phyloP scores from a whole-genome alignment of 1,140 invertebrate species.

The Drosophila erecta region DNA sequence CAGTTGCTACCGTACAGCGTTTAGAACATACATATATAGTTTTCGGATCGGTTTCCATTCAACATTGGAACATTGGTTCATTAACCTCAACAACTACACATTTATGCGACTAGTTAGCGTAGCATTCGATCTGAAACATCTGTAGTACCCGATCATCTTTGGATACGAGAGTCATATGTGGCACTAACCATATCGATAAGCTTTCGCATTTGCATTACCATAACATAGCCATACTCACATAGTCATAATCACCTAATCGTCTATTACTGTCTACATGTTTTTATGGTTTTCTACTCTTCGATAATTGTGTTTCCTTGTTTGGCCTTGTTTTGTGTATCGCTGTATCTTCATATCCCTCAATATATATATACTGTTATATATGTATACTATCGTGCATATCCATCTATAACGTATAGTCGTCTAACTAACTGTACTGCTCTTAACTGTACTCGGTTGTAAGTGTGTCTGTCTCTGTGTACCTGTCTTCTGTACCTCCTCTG shows the following conservation, averaged over 20 bases:
- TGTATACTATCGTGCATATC: conserved; percentile 39
- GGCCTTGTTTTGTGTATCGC: conserved; percentile 45
- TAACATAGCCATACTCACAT: conserved; percentile 14
- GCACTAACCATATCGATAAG: conserved; percentile 28
- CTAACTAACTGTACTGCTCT: conserved; percentile 56
- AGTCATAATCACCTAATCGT: conserved; percentile 30
- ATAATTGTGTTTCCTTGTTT: conserved; percentile 37
- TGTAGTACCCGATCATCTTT: conserved; percentile 27
- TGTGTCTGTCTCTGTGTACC: conserved; percentile 51
- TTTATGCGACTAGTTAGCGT: conserved; percentile 13
- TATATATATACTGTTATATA: conserved; percentile 40
- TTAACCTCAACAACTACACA: background rate
- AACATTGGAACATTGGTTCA: conserved; percentile 37
- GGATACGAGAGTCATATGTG: conserved; percentile 38
- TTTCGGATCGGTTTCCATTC: conserved; percentile 24
- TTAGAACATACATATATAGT: conserved; percentile 23
- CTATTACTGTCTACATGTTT: conserved; percentile 45
- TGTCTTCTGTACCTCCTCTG: conserved; percentile 20
- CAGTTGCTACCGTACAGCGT: conserved; percentile 39
- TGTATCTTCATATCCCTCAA: conserved; percentile 28
- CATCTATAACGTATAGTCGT: conserved; percentile 42
- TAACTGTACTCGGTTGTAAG: conserved; percentile 49
- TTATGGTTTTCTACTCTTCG: conserved; percentile 29
- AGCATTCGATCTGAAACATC: conserved; percentile 17
- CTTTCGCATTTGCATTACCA: conserved; percentile 26